A percentile compares a stretch with the other conserved stretches of the same genome.
These are phyloP conservation scores for Eulacestoma nigropectus DNA, from an alignment of 2,113 vertebrate genomes.

Conservation along the genomic window DNA sequence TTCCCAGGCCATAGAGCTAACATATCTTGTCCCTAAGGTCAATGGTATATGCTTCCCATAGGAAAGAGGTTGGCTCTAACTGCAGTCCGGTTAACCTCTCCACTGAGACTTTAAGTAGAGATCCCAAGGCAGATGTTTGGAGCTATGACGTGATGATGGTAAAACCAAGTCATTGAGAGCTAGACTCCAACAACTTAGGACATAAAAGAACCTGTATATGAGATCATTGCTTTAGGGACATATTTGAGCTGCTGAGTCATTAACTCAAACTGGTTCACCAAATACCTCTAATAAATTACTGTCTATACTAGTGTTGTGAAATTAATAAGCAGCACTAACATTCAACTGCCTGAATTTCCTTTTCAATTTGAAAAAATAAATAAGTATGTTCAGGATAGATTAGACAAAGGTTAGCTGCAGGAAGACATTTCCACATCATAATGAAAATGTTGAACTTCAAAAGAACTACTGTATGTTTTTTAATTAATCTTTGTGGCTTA, in stretches of 20 bases:
- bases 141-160: not conserved
- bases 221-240: constrained; percentile 45
- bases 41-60: not conserved
- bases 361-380: constrained; percentile 36
- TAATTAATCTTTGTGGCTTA: not conserved
- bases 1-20: not conserved
- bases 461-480: constrained; percentile 5
- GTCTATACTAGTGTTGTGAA: not conserved
- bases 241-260: constrained; percentile 30
- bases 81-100: not conserved
- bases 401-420: constrained; percentile 39
- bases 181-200: not conserved
- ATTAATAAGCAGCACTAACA: not conserved
- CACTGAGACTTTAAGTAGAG: not conserved
- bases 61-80: not conserved
- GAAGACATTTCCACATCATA: not conserved
- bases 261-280: not conserved
- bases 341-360: constrained; percentile 21
- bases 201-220: constrained; percentile 25
- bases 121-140: not conserved
- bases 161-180: not conserved
- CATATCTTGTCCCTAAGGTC: not conserved
- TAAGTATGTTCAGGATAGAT: not conserved
- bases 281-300: constrained; percentile 31
- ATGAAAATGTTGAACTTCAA: constrained; percentile 37